Base-by-base conservation (phyloP, 2,888 invertebrate genomes). In the Limnephilus auricula region DNA sequence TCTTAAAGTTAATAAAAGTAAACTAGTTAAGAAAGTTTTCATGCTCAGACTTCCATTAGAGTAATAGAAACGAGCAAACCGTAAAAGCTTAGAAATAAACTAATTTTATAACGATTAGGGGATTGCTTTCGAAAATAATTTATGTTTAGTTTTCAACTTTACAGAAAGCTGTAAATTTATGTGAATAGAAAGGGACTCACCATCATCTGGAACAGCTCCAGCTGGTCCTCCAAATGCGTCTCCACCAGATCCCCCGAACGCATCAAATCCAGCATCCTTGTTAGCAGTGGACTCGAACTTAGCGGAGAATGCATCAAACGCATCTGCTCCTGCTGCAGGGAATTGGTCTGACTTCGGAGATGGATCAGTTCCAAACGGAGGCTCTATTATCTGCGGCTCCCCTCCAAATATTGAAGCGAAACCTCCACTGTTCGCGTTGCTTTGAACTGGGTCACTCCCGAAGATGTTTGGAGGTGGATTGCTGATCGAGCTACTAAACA, bases 301-400 rank as follows among this genome's bases (percentile, higher is more conserved):
- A 2, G 98, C 98, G 4, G 98, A 97, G 94, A 99, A 99, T 0
- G 98, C 98, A 94, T 99, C 99, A 93, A 99, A 99, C 40, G 97
- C 97, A 93, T 97, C 97, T 91, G 83, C 92, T 32, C 89, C 78
- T 45, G 30, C 65, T 15, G 87, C 15, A 4, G 34, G 87, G 85
- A 91, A 50, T 90, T 65, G 25, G 50, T 78, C 78, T 82, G 30
- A 89, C n/a, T 91, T 83, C 0, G 94, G 91, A 0, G 94, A 90
- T 2, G 94, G 93, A 15, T 94, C 95, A 94, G 95, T 94, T 25
- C 94, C 94, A 4, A 94, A 94, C 10, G 94, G 93, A 4, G 94
- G 93, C 45, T 95, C 95, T 0, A 94, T 92, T 2, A 89, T 84
- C 65, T 89, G 87, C 5, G 90, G 82, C 31, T 91, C 89, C 31